A percentile compares a stretch with the other conserved stretches of the same genome.
Evolutionary conservation across 2,888 invertebrate species (phyloP).

Genomic region (Orthosia gothica): DNA sequence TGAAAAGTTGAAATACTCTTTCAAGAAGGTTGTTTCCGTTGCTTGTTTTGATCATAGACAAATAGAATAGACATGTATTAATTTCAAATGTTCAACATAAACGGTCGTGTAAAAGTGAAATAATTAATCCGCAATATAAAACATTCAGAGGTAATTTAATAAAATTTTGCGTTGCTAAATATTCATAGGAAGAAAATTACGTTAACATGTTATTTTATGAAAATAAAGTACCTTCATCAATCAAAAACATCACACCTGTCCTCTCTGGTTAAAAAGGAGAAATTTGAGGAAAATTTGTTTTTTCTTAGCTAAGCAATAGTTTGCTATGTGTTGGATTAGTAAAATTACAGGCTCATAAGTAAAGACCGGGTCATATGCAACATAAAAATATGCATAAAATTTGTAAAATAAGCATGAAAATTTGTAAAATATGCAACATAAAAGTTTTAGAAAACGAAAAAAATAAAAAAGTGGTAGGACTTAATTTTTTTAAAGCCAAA

Average conservation of each 20-base stretch:
- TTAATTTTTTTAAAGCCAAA: too few relatives aligned
- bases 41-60: background rate
- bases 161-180: conserved; percentile 31
- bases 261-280: background rate
- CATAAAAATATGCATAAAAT: too few relatives aligned
- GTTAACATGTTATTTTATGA: conserved; percentile 20
- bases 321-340: background rate
- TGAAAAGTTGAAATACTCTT: background rate
- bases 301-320: conserved; percentile 7
- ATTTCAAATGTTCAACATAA: conserved; percentile 3
- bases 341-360: conserved; percentile 9
- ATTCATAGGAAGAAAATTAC: conserved; percentile 35
- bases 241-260: background rate
- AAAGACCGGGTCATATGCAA: too few relatives aligned
- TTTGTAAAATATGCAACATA: too few relatives aligned
- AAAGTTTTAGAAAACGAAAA: too few relatives aligned
- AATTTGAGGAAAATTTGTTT: background rate
- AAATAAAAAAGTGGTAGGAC: too few relatives aligned
- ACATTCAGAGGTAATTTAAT: conserved; percentile 23
- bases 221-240: conserved; percentile 22
- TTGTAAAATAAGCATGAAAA: too few relatives aligned
- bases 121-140: conserved; percentile 11
- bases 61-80: background rate
- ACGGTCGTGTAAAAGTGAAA: conserved; percentile 20
- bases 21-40: background rate